Percentiles rank a stretch among this genome's conserved stretches.
These are phyloP conservation scores for Diadegma fenestrale DNA, from an alignment of 2,888 invertebrate species.

Conservation along the genomic window DNA sequence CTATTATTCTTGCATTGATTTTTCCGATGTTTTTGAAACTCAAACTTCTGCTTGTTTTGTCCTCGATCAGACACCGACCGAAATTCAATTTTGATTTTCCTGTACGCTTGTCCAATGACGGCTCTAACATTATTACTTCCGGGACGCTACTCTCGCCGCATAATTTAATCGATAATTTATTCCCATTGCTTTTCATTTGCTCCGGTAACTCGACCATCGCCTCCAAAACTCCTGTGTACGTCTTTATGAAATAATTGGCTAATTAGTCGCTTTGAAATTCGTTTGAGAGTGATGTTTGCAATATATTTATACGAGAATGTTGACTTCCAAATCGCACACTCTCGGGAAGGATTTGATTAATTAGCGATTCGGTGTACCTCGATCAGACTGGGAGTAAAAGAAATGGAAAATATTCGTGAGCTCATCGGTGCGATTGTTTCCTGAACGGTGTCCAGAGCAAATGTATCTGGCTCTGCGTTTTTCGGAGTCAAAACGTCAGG, in stretches of 20 bases:
- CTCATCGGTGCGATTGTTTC: conserved; percentile 82
- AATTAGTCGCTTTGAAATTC: neutral
- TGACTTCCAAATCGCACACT: too few relatives aligned
- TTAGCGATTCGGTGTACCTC: conserved; percentile 77
- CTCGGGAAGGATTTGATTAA: conserved; percentile 4
- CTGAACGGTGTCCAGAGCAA: conserved; percentile 79
- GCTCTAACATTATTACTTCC: conserved; percentile 82
- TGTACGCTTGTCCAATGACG: conserved; percentile 72
- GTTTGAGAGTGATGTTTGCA: too few relatives aligned
- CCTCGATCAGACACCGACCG: conserved; percentile 80
- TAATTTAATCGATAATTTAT: conserved; percentile 78
- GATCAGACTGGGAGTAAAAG: conserved; percentile 84
- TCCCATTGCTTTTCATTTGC: conserved; percentile 56
- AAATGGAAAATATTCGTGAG: conserved; percentile 79
- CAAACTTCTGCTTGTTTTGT: conserved; percentile 73
- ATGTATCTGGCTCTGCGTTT: conserved; percentile 74
- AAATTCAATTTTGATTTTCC: conserved; percentile 79
- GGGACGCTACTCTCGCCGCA: conserved; percentile 85
- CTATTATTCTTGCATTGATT: conserved; percentile 82
- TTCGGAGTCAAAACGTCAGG: conserved; percentile 71
- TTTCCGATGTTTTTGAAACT: conserved; percentile 83
- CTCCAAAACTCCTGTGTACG: conserved; percentile 76
- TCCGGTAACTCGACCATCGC: conserved; percentile 75
- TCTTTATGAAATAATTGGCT: conserved; percentile 72
- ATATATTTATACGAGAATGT: too few relatives aligned